These are phyloP conservation scores for Philypnodon macrostomus DNA, from an alignment of 2,797 vertebrate species.

Conservation along the genomic window DNA sequence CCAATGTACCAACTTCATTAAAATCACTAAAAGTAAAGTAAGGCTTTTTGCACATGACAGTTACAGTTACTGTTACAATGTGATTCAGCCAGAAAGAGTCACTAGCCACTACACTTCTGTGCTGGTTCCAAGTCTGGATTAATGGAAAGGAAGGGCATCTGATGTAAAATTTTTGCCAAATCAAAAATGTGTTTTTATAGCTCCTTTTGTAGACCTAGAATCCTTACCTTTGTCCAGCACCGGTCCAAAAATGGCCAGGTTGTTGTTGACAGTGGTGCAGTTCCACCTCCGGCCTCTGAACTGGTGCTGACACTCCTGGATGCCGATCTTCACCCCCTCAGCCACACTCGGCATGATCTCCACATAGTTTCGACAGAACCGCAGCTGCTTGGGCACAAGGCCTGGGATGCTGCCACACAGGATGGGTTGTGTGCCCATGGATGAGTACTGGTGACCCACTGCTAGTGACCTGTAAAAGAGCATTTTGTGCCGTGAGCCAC, in stretches of 20 bases:
- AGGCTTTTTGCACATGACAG: too few relatives aligned
- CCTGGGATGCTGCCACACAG: slow-evolving; percentile 94
- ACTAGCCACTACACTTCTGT: too few relatives aligned
- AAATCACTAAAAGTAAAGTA: too few relatives aligned
- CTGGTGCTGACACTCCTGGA: slow-evolving; percentile 97
- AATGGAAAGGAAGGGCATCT: too few relatives aligned
- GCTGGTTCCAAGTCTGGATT: too few relatives aligned
- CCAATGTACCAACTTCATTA: too few relatives aligned
- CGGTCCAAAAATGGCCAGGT: slow-evolving; percentile 94
- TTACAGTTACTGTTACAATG: too few relatives aligned
- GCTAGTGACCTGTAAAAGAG: slow-evolving; percentile 89
- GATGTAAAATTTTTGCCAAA: too few relatives aligned
- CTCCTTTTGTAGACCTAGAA: too few relatives aligned
- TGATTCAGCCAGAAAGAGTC: too few relatives aligned
- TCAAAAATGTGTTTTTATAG: too few relatives aligned
- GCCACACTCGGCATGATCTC: slow-evolving; percentile 99
- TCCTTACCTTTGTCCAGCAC: slow-evolving; percentile 95
- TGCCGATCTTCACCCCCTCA: slow-evolving; percentile 92
- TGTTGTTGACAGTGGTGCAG: slow-evolving; percentile 93
- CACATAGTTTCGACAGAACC: slow-evolving; percentile 96
- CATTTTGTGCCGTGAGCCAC: too few relatives aligned
- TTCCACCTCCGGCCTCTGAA: slow-evolving; percentile 97
- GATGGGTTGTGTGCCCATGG: slow-evolving; percentile 89
- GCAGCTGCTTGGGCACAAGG: slow-evolving; percentile 95
- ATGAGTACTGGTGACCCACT: slow-evolving; percentile 91